Percentiles rank a stretch among this genome's conserved stretches.
phyloP scores from a whole-genome alignment of 2,113 vertebrate genomes.

The Pseudopodoces humilis region DNA sequence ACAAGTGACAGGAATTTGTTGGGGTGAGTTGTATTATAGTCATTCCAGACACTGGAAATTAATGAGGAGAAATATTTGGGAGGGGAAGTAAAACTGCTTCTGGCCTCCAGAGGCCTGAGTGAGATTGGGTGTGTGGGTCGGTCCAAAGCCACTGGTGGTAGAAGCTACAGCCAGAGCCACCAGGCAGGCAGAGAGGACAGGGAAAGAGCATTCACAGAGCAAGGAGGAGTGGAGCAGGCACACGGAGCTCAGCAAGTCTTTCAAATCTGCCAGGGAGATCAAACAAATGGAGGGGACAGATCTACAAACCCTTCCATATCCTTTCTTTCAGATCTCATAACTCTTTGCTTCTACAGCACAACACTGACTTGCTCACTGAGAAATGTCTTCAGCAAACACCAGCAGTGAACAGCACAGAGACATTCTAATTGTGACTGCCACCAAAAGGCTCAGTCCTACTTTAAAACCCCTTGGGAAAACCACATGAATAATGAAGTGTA shows the following conservation, averaged over 20 bases:
- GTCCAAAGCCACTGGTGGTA: not conserved
- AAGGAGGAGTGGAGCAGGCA: not conserved
- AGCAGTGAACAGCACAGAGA: not conserved
- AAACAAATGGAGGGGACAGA: not conserved
- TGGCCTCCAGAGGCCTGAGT: not conserved
- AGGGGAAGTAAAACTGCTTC: not conserved
- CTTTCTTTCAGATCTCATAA: not conserved
- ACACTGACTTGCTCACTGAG: not conserved
- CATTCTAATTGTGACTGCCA: not conserved
- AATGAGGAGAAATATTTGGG: not conserved
- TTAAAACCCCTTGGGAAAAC: not conserved
- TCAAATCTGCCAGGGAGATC: not conserved
- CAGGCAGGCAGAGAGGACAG: not conserved
- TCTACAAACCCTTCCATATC: not conserved
- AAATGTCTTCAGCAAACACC: not conserved
- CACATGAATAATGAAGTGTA: not conserved
- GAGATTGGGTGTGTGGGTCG: not conserved
- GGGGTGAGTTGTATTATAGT: not conserved
- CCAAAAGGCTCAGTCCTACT: not conserved
- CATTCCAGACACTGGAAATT: not conserved
- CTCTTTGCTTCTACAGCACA: not conserved
- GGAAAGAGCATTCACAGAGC: not conserved
- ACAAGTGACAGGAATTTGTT: not conserved
- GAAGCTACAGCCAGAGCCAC: not conserved
- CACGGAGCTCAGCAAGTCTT: not conserved